Conservation (phyloP, 2,888 invertebrate species). For the Lasioglossum morio region DNA sequence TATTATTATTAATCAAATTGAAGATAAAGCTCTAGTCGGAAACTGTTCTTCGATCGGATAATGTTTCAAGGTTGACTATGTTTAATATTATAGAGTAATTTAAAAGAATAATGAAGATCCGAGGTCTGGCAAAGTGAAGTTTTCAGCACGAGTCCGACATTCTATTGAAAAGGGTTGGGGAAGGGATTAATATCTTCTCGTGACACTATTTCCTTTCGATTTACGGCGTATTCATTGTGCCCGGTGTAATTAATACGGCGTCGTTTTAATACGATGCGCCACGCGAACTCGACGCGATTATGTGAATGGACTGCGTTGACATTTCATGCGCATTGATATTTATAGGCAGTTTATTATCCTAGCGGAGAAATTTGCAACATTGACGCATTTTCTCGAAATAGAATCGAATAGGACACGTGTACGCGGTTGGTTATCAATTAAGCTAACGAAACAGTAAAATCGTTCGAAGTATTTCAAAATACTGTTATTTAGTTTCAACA, state of each 20-base stretch:
- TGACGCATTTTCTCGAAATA: neutral
- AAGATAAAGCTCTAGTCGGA: no score
- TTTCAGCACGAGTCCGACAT: neutral
- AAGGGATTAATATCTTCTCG: neutral
- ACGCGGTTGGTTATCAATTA: neutral
- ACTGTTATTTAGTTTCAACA: no score
- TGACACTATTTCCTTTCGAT: neutral
- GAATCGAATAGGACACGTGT: neutral
- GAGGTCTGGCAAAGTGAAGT: no score
- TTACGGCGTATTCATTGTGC: conserved; percentile 5
- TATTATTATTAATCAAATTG: no score
- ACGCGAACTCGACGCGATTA: neutral
- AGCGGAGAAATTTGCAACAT: neutral
- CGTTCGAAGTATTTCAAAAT: no score
- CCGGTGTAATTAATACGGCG: conserved; percentile 46
- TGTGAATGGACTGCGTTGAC: conserved; percentile 4
- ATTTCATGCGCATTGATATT: neutral
- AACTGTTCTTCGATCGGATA: no score
- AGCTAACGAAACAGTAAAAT: no score
- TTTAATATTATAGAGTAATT: no score
- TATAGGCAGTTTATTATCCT: neutral
- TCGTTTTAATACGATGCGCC: neutral
- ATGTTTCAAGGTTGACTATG: no score
- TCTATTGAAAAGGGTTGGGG: neutral
- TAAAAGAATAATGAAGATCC: no score